Evolutionary conservation across 2,888 invertebrate genomes (phyloP).

Genomic region (Drosophila ustulata): DNA sequence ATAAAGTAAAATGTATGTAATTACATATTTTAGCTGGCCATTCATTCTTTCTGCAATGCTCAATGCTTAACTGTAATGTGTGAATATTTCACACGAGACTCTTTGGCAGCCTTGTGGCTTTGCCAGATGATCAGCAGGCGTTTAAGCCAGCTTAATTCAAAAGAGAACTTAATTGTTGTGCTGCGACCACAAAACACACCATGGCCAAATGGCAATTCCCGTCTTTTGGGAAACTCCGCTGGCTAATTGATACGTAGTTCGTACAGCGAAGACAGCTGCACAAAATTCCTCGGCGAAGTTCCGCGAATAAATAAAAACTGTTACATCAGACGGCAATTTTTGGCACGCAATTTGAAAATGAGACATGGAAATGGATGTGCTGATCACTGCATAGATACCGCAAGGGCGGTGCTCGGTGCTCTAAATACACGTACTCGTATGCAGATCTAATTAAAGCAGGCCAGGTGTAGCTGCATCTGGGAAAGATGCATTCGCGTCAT

Average conservation of each 20-base stretch:
- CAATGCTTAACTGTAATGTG: constrained; percentile 58
- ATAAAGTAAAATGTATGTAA: constrained; percentile 1
- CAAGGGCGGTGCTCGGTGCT: constrained; percentile 47
- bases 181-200: constrained; percentile 41
- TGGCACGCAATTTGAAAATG: constrained; percentile 66
- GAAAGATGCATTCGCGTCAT: constrained; percentile 38
- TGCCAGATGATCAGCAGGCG: constrained; percentile 43
- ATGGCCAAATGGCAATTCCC: constrained; percentile 29
- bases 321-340: constrained; percentile 51
- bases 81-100: constrained; percentile 65
- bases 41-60: constrained; percentile 38
- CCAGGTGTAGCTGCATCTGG: constrained; percentile 51
- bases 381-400: constrained; percentile 47
- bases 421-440: constrained; percentile 23
- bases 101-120: constrained; percentile 57
- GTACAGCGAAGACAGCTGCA: constrained; percentile 13
- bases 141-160: constrained; percentile 54
- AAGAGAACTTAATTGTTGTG: constrained; percentile 60
- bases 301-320: constrained; percentile 9
- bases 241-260: constrained; percentile 39
- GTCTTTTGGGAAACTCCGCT: constrained; percentile 32
- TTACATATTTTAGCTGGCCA: constrained; percentile 26
- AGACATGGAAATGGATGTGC: constrained; percentile 37
- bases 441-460: constrained; percentile 54
- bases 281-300: not conserved